Conservation (phyloP, 2,113 vertebrate species). For the Narcine bancroftii region DNA sequence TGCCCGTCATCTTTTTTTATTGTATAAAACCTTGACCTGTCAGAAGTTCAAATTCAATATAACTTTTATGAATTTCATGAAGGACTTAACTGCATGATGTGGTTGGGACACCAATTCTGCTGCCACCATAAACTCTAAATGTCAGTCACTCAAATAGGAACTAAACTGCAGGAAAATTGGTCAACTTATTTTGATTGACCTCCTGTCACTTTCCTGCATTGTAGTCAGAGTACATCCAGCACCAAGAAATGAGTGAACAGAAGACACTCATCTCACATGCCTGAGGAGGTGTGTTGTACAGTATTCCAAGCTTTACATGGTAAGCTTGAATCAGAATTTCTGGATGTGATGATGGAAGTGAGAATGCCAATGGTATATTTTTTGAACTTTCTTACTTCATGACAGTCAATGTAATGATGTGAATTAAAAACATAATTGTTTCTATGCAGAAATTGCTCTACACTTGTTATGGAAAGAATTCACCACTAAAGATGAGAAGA, state of each 20-base stretch:
- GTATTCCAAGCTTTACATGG: too few relatives aligned
- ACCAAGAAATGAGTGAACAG: neutral
- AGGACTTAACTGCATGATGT: neutral
- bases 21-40: too few relatives aligned
- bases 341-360: neutral
- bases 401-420: neutral
- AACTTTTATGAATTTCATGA: too few relatives aligned
- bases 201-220: neutral
- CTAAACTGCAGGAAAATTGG: neutral
- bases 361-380: neutral
- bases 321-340: neutral
- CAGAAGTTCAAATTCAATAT: too few relatives aligned
- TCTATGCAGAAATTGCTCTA: conserved; percentile 64
- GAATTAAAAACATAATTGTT: conserved; percentile 33
- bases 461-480: conserved; percentile 90
- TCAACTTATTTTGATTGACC: neutral
- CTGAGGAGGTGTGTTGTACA: neutral
- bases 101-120: neutral
- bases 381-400: neutral
- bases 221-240: neutral
- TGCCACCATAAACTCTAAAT: neutral
- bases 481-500: conserved; percentile 71
- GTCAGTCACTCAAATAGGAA: neutral
- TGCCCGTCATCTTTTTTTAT: neutral
- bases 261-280: neutral